Conservation (phyloP, 2,113 vertebrate genomes). For the Leptosomus discolor region DNA sequence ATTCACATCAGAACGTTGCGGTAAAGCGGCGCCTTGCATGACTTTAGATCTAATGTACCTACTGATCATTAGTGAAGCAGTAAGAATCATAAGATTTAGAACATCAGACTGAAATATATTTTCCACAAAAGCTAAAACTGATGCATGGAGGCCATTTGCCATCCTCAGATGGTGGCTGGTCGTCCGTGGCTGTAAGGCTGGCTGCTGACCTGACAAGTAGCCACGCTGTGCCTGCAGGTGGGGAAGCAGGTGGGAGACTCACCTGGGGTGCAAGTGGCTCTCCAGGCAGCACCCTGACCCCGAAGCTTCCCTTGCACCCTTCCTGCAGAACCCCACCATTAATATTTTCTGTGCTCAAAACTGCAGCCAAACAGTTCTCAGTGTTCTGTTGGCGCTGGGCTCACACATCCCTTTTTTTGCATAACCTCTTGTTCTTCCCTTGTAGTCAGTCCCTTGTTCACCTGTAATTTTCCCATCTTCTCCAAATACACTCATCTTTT, state of each 20-base stretch:
- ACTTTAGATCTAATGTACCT: not conserved
- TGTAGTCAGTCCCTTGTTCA: not conserved
- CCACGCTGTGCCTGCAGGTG: not conserved
- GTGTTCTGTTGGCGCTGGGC: not conserved
- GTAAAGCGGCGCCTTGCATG: not conserved
- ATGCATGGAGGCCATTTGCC: not conserved
- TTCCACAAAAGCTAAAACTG: not conserved
- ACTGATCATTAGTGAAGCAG: not conserved
- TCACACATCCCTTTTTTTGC: not conserved
- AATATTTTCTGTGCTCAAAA: not conserved
- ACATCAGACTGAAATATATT: not conserved
- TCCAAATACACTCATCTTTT: not conserved
- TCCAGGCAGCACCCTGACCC: not conserved
- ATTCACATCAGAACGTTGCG: not conserved
- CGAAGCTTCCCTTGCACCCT: not conserved
- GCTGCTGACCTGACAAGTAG: too few species aligned
- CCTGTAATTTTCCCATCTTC: not conserved
- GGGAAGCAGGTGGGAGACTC: not conserved
- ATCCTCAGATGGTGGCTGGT: not conserved
- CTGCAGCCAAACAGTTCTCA: not conserved
- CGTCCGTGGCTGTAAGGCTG: too few species aligned
- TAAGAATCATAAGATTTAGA: not conserved
- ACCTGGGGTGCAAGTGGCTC: rapidly evolving
- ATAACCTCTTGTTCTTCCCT: not conserved
- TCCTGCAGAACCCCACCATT: not conserved